Evolutionary conservation across 2,888 invertebrate genomes (phyloP).

Genomic region (Rhamnusium bicolor): DNA sequence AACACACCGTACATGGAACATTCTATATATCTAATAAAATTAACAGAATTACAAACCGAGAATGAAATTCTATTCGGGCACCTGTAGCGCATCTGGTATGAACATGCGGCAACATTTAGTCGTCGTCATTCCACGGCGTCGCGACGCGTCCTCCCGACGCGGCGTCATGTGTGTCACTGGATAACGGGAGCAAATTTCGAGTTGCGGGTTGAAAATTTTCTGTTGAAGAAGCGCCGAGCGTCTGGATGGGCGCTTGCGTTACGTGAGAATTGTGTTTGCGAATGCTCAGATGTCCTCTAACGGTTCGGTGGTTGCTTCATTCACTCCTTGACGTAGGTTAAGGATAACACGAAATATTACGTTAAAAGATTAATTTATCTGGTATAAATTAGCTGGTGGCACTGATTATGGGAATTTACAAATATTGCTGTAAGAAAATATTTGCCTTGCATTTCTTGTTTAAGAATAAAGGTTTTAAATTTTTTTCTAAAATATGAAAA

Average conservation of each 20-base stretch:
- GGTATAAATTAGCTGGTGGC: too few relatives aligned
- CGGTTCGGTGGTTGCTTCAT: background rate
- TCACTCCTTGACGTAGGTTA: slow-evolving; percentile 26
- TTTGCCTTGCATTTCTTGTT: too few relatives aligned
- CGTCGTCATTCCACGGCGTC: slow-evolving; percentile 42
- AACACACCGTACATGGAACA: background rate
- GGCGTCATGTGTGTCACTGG: slow-evolving; percentile 57
- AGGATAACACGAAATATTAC: background rate
- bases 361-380: background rate
- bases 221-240: slow-evolving; percentile 5
- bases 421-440: too few relatives aligned
- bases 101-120: slow-evolving; percentile 7
- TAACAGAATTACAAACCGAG: slow-evolving; percentile 4
- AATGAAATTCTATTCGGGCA: slow-evolving; percentile 2
- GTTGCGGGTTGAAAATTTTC: background rate
- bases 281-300: background rate
- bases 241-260: slow-evolving; percentile 23
- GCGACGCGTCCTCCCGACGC: slow-evolving; percentile 48
- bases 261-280: background rate
- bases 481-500: too few relatives aligned
- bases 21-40: background rate
- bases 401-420: too few relatives aligned
- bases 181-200: slow-evolving; percentile 21
- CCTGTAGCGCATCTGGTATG: slow-evolving; percentile 22
- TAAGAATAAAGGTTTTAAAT: too few relatives aligned